phyloP scores from a whole-genome alignment of 2,888 invertebrate genomes.

The Stenolophus ochropezus region DNA sequence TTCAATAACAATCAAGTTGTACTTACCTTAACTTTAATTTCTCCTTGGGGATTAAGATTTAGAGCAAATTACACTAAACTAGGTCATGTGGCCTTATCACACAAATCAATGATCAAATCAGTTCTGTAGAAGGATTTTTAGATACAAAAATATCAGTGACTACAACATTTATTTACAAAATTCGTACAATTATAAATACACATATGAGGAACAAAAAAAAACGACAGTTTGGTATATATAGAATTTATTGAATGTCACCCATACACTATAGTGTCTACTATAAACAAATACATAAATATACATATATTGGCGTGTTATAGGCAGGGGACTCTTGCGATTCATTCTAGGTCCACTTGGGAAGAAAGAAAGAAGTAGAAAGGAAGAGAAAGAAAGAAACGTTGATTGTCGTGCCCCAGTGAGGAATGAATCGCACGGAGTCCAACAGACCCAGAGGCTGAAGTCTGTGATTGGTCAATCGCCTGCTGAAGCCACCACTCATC shows the following conservation, averaged over 20 bases:
- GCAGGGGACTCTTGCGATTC: constrained; percentile 52
- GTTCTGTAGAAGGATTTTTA: neutral
- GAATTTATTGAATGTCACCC: constrained; percentile 59
- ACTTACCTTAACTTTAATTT: constrained; percentile 14
- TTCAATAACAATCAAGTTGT: constrained; percentile 1
- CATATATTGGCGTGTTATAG: constrained; percentile 60
- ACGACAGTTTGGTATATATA: constrained; percentile 39
- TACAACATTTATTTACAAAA: neutral
- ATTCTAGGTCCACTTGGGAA: constrained; percentile 2
- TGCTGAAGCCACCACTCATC: constrained; percentile 70
- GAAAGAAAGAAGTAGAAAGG: neutral
- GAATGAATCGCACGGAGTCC: constrained; percentile 61
- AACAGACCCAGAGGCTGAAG: constrained; percentile 63
- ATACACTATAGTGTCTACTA: constrained; percentile 59
- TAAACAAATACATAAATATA: constrained; percentile 60
- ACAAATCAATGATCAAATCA: neutral
- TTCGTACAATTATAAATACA: neutral
- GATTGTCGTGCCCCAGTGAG: neutral
- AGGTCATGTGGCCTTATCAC: neutral
- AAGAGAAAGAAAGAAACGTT: neutral
- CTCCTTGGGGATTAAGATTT: constrained; percentile 22
- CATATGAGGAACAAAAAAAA: neutral
- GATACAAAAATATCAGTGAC: neutral
- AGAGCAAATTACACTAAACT: neutral
- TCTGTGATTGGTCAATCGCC: constrained; percentile 70